Conservation (phyloP, 2,797 vertebrate genomes). For the Hypotaenidia philippensis region DNA sequence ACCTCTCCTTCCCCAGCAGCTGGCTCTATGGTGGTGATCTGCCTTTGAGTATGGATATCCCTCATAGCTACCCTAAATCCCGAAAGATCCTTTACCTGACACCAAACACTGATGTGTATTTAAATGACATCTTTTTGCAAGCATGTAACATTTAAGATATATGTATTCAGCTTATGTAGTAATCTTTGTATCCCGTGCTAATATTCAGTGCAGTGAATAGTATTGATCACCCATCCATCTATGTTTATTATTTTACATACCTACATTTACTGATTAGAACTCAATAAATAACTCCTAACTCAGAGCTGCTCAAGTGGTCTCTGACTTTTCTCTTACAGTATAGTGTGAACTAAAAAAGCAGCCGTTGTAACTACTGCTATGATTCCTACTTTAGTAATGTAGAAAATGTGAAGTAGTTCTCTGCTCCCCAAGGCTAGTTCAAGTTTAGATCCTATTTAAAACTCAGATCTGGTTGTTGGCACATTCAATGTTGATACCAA, state of each 20-base stretch:
- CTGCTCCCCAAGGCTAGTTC: not conserved
- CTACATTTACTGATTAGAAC: not conserved
- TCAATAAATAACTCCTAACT: not conserved
- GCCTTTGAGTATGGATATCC: not conserved
- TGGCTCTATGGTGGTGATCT: rapidly evolving
- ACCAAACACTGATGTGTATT: rapidly evolving
- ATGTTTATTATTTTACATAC: not conserved
- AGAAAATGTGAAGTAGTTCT: not conserved
- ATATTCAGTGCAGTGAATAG: not conserved
- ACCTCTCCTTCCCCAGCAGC: not conserved
- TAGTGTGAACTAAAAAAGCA: not conserved
- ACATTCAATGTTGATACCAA: not conserved
- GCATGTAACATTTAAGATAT: not conserved
- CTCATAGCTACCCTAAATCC: not conserved
- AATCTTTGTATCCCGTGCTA: not conserved
- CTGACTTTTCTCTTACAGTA: not conserved
- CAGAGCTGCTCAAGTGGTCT: not conserved
- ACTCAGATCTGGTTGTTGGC: not conserved
- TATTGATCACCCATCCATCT: not conserved
- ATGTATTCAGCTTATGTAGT: rapidly evolving
- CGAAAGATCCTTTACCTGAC: not conserved
- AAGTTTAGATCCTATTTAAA: not conserved
- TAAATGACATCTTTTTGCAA: not conserved
- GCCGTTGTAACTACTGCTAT: not conserved
- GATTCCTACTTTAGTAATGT: not conserved